These are phyloP conservation scores for Apamea anceps DNA, from an alignment of 2,888 invertebrate species.

Conservation along the genomic window DNA sequence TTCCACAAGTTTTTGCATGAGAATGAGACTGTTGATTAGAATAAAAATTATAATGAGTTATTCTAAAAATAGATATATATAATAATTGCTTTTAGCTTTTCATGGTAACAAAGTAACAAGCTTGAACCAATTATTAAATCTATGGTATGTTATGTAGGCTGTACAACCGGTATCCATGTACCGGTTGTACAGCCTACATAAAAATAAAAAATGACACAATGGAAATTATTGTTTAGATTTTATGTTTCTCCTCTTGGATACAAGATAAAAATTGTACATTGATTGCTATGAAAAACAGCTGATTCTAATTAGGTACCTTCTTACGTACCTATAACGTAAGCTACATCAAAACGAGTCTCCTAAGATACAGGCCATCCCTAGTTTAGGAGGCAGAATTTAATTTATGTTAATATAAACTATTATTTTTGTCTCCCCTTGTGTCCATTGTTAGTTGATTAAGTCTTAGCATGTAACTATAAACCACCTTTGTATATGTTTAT, in stretches of 20 bases:
- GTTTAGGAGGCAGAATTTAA: too few species aligned
- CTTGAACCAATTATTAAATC: background rate
- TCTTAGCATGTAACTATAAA: too few species aligned
- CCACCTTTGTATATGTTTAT: too few species aligned
- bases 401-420: too few species aligned
- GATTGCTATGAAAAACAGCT: background rate
- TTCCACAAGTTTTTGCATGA: conserved; percentile 17
- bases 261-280: background rate
- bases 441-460: too few species aligned
- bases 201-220: background rate
- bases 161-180: background rate
- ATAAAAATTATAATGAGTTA: conserved; percentile 14
- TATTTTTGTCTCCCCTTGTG: too few species aligned
- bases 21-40: conserved; percentile 28
- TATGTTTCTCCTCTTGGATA: background rate
- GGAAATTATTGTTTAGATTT: background rate
- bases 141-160: background rate
- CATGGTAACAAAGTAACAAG: background rate
- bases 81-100: background rate
- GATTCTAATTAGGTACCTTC: background rate
- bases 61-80: conserved; percentile 4
- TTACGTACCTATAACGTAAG: background rate
- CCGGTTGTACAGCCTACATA: conserved; percentile 6
- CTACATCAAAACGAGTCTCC: background rate
- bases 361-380: too few species aligned